A percentile compares a stretch with the other conserved stretches of the same genome.
Conservation (phyloP, 2,797 vertebrate genomes). For the Coendou prehensilis region DNA sequence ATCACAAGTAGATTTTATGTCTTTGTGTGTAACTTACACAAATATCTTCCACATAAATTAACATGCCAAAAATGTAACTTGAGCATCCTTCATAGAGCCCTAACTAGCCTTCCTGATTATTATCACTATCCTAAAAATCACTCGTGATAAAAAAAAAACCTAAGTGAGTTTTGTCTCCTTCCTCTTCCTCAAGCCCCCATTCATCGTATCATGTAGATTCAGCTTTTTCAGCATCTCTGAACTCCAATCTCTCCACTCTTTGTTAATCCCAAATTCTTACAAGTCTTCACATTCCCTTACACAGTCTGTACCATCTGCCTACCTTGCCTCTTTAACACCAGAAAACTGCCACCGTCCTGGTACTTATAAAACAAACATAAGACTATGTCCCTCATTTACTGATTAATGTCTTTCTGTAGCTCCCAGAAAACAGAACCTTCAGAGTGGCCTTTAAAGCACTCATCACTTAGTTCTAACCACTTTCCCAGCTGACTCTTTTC, state of each 20-base stretch:
- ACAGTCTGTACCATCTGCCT: not conserved
- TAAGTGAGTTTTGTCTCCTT: conserved; percentile 33
- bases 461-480: not conserved
- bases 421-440: conserved; percentile 40
- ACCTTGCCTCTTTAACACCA: conserved; percentile 23
- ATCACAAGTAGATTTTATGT: conserved; percentile 23
- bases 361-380: conserved; percentile 26
- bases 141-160: not conserved
- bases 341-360: conserved; percentile 39
- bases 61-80: conserved; percentile 29
- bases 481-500: not conserved
- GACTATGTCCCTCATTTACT: not conserved
- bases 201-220: not conserved
- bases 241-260: not conserved
- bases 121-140: conserved; percentile 2
- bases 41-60: conserved; percentile 49
- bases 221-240: conserved; percentile 6
- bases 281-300: not conserved
- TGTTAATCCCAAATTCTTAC: not conserved
- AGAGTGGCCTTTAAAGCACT: not conserved
- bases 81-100: not conserved
- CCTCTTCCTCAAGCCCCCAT: not conserved
- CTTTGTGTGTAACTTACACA: conserved; percentile 40
- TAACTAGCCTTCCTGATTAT: conserved; percentile 17
- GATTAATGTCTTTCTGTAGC: not conserved